Percentiles rank a stretch among this genome's conserved stretches.
Conservation (phyloP, 2,797 vertebrate species). For the Pangasius mekongensis region DNA sequence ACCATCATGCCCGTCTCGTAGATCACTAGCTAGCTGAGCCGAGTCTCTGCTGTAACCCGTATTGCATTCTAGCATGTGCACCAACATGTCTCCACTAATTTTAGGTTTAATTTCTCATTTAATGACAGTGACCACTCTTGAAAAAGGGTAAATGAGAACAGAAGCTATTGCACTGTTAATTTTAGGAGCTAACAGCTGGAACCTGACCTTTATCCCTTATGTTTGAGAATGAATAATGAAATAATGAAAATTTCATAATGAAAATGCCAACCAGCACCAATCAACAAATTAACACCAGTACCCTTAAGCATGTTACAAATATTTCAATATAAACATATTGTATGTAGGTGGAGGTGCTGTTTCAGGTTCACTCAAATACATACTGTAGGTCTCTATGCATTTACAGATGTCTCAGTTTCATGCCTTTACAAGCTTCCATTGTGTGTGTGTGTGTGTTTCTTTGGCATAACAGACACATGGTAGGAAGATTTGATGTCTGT, state of each 20-base stretch:
- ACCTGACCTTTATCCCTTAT: background rate
- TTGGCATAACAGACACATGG: constrained; percentile 42
- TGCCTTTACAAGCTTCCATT: background rate
- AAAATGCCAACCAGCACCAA: background rate
- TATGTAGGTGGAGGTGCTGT: background rate
- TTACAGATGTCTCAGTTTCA: background rate
- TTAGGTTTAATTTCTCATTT: background rate
- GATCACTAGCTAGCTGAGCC: background rate
- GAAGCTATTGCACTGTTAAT: background rate
- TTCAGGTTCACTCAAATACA: background rate
- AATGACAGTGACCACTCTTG: background rate
- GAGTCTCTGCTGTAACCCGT: background rate
- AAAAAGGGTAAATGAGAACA: background rate
- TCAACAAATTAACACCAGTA: background rate
- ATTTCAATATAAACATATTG: background rate
- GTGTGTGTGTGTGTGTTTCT: background rate
- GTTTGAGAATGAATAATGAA: background rate
- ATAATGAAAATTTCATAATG: no score
- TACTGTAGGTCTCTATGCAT: background rate
- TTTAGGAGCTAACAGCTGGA: background rate
- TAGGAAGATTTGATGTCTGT: constrained; percentile 35
- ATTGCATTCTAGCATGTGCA: background rate
- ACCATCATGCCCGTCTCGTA: background rate
- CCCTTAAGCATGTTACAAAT: background rate
- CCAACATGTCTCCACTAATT: background rate